Percentiles rank a stretch among this genome's conserved stretches.
Conservation (phyloP, 2,113 vertebrate genomes). For the Cryptoleucopteryx plumbea region DNA sequence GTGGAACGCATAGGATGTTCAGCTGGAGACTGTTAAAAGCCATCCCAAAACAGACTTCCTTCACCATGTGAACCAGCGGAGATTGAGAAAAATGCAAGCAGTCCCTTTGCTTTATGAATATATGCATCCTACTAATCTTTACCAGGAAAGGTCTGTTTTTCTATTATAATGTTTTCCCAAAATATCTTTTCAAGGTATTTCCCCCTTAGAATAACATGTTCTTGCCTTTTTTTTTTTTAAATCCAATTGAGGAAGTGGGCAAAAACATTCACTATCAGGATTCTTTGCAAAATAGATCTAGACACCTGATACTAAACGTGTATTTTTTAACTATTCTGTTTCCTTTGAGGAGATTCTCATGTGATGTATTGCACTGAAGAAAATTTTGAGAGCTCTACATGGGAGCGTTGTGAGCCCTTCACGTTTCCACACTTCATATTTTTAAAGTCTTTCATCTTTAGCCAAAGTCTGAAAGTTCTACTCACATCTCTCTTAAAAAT, state of each 20-base stretch:
- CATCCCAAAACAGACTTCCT: neutral
- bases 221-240: neutral
- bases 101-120: neutral
- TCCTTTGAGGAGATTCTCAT: neutral
- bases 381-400: neutral
- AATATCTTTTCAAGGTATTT: neutral
- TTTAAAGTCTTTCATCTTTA: slow-evolving; percentile 39
- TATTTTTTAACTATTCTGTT: neutral
- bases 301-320: neutral
- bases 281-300: neutral
- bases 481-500: slow-evolving; percentile 26
- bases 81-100: neutral
- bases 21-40: neutral
- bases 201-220: neutral
- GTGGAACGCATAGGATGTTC: neutral
- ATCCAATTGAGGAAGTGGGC: neutral
- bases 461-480: slow-evolving; percentile 38
- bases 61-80: neutral
- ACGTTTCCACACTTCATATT: slow-evolving; percentile 5
- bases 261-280: neutral
- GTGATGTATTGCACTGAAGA: neutral
- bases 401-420: neutral
- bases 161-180: neutral
- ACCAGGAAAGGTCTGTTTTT: neutral
- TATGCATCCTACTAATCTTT: neutral